These are phyloP conservation scores for Phoeniculus purpureus DNA, from an alignment of 2,797 vertebrate species.

Conservation along the genomic window DNA sequence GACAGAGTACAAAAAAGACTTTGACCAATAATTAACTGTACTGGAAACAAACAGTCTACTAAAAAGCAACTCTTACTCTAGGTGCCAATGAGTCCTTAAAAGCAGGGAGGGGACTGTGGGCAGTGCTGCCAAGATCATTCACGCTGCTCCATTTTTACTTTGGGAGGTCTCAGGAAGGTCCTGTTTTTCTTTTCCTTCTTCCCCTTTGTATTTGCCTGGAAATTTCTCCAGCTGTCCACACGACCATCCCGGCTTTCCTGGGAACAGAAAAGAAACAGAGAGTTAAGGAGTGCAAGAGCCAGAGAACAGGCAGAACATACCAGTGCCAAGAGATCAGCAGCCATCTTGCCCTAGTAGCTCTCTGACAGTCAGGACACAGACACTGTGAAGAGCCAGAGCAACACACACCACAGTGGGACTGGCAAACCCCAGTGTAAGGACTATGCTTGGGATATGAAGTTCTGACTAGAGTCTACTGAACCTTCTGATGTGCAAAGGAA, in stretches of 20 bases:
- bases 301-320: background rate
- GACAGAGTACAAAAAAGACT: conserved; percentile 79
- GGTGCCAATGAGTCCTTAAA: conserved; percentile 79
- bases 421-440: background rate
- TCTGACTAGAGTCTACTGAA: background rate
- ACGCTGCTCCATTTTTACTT: conserved; percentile 99
- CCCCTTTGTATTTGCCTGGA: conserved; percentile 93
- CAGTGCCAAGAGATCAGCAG: background rate
- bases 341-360: background rate
- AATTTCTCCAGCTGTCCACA: conserved; percentile 97
- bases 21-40: conserved; percentile 77
- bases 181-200: conserved; percentile 95
- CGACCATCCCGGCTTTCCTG: conserved; percentile 97
- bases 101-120: conserved; percentile 62
- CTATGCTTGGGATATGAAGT: background rate
- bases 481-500: background rate
- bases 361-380: background rate
- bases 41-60: conserved; percentile 78
- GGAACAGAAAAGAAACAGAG: background rate
- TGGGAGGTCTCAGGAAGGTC: conserved; percentile 96
- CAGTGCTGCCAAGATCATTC: conserved; percentile 81
- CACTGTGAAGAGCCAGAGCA: background rate
- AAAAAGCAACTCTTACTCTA: conserved; percentile 81
- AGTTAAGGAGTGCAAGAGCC: background rate
- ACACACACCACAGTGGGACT: background rate